A percentile compares a stretch with the other conserved stretches of the same genome.
phyloP scores from a whole-genome alignment of 2,113 vertebrate species.

The Antennarius striatus region DNA sequence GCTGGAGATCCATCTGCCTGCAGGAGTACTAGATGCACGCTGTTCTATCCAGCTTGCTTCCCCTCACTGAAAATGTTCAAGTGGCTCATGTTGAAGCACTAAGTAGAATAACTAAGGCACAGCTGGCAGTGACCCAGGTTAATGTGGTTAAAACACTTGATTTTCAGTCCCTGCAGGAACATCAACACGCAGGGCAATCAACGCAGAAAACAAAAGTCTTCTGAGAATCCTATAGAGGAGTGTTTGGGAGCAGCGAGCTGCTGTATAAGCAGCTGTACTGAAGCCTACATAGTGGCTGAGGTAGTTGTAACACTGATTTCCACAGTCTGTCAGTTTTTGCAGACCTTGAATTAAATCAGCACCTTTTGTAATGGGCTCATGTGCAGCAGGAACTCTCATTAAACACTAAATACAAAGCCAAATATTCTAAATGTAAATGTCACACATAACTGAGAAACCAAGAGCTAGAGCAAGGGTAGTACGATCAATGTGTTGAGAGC shows the following conservation, averaged over 20 bases:
- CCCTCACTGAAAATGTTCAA: conserved; percentile 48
- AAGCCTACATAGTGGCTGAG: conserved; percentile 39
- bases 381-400: conserved; percentile 61
- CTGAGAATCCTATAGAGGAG: conserved; percentile 35
- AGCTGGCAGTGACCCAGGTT: conserved; percentile 70
- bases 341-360: conserved; percentile 63
- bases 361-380: conserved; percentile 54
- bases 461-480: background rate
- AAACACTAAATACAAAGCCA: conserved; percentile 41
- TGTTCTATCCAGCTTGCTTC: conserved; percentile 6
- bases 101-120: conserved; percentile 55
- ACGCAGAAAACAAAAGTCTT: conserved; percentile 49
- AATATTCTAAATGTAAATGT: conserved; percentile 39
- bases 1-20: conserved; percentile 4
- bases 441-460: conserved; percentile 9
- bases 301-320: conserved; percentile 53
- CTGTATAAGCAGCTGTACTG: conserved; percentile 54
- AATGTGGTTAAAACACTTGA: conserved; percentile 69
- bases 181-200: conserved; percentile 46
- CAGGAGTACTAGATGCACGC: background rate
- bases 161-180: conserved; percentile 47
- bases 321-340: conserved; percentile 56
- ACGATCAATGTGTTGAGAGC: too few species aligned
- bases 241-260: conserved; percentile 23
- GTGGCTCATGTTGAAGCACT: conserved; percentile 43